Conservation (phyloP, 2,113 vertebrate species). For the Pangasianodon hypophthalmus region DNA sequence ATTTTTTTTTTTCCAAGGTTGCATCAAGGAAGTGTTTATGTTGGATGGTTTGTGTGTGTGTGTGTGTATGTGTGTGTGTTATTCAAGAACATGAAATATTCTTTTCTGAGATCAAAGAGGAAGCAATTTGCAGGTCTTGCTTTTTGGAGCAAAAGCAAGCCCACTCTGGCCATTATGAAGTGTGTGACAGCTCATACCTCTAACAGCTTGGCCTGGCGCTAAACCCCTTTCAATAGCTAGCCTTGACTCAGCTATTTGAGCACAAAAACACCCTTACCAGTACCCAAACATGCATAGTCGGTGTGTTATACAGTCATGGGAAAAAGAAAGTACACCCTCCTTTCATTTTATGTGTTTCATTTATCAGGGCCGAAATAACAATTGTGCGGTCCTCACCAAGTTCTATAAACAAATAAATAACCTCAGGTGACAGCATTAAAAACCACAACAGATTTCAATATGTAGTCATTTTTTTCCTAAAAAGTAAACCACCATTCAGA, state of each 20-base stretch:
- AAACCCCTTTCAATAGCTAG: not conserved
- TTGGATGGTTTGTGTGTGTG: not conserved
- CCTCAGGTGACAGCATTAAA: not conserved
- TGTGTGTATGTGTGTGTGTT: not conserved
- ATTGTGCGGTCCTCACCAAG: not conserved
- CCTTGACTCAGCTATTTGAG: not conserved
- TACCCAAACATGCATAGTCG: not conserved
- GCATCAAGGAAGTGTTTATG: not conserved
- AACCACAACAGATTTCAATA: not conserved
- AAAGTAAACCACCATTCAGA: not conserved
- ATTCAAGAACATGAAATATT: not conserved
- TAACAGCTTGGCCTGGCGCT: not conserved
- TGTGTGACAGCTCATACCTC: not conserved
- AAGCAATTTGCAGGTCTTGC: not conserved
- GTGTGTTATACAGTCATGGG: not conserved
- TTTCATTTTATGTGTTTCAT: not conserved
- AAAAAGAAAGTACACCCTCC: not conserved
- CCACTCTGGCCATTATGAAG: not conserved
- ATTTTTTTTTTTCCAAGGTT: not conserved
- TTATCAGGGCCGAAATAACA: not conserved
- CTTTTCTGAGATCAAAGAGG: not conserved
- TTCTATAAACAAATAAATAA: not conserved
- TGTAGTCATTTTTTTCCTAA: not conserved
- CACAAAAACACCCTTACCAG: not conserved
- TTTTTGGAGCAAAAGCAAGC: not conserved